phyloP scores from a whole-genome alignment of 2,797 vertebrate species.

The Malurus leucopterus region DNA sequence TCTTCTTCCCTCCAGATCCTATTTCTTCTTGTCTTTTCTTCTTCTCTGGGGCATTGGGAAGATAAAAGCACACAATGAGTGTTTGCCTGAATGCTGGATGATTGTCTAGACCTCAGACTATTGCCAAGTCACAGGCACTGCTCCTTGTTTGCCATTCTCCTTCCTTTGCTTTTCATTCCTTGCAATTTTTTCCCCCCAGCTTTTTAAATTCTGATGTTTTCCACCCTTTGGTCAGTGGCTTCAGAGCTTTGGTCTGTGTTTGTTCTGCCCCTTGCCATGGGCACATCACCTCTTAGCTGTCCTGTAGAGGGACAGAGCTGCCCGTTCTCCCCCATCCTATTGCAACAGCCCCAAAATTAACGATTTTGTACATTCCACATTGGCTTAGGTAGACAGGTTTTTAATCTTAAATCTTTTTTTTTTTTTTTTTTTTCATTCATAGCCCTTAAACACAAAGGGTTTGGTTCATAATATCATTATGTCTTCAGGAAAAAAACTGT shows the following conservation, averaged over 20 bases:
- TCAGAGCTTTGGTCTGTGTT: background rate
- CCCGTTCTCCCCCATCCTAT: background rate
- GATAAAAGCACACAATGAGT: background rate
- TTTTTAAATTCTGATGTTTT: background rate
- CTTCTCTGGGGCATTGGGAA: background rate
- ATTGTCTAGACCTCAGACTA: background rate
- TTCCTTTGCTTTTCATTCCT: constrained; percentile 25
- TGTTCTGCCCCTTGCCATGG: background rate
- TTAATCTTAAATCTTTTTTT: background rate
- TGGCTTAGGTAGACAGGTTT: background rate
- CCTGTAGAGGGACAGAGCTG: background rate
- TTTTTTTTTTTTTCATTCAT: background rate
- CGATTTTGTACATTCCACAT: background rate
- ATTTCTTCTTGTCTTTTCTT: constrained; percentile 40
- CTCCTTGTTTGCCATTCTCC: constrained; percentile 20
- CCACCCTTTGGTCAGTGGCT: background rate
- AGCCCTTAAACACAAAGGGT: background rate
- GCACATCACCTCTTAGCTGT: background rate
- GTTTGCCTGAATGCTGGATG: constrained; percentile 37
- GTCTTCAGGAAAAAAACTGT: background rate
- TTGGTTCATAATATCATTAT: background rate
- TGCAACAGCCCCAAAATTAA: background rate
- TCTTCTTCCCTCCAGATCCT: background rate
- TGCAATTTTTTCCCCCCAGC: background rate
- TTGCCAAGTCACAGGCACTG: constrained; percentile 36